A percentile compares a stretch with the other conserved stretches of the same genome.
Conservation (phyloP, 2,797 vertebrate genomes). For the Falco naumanni region DNA sequence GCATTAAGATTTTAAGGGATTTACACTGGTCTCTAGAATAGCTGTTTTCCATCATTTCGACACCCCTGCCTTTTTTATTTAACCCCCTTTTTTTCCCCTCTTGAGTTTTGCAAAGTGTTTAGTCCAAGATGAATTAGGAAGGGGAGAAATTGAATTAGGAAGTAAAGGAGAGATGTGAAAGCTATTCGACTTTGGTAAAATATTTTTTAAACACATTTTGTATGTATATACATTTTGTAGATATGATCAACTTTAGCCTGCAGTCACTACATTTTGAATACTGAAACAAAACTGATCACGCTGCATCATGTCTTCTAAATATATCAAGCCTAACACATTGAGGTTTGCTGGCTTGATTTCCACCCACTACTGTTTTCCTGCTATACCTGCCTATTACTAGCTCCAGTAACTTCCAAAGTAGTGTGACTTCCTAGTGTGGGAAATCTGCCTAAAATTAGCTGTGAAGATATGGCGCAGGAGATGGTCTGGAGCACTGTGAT, state of each 20-base stretch:
- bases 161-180: neutral
- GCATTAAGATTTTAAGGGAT: conserved; percentile 7
- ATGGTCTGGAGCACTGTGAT: neutral
- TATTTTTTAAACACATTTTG: fast-evolving
- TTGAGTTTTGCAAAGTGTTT: neutral
- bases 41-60: neutral
- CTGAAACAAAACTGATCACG: neutral
- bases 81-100: neutral
- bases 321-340: neutral
- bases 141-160: neutral
- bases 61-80: neutral
- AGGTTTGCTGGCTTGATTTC: neutral
- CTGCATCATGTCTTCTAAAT: neutral
- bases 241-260: neutral
- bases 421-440: neutral
- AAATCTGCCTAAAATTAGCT: neutral
- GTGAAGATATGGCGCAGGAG: neutral
- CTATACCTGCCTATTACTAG: neutral
- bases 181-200: neutral
- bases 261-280: neutral
- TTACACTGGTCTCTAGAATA: neutral
- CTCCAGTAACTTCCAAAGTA: neutral
- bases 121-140: neutral
- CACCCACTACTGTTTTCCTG: neutral
- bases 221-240: neutral